Base-by-base conservation (phyloP, 2,888 invertebrate species). In the Ferrisia virgata region DNA sequence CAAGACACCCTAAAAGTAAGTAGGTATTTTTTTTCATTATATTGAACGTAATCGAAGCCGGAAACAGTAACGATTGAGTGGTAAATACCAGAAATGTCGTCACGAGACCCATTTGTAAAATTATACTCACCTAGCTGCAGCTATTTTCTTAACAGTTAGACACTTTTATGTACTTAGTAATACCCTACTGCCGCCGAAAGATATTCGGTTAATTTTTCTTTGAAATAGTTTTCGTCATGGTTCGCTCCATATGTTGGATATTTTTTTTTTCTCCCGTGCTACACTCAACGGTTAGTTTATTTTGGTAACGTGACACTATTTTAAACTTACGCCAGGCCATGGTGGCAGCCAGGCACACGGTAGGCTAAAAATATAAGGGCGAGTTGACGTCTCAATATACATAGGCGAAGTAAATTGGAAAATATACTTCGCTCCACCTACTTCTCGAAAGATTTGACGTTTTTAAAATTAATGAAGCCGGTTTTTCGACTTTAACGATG, bases 201-300 rank as follows among this genome's bases (percentile, higher is more conserved):
- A 72, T 47, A 47, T 47, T 72, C 72, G 72, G 72, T 72, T 72
- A 72, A 33, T 72, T 33, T 33, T 31, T 31, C 36, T 72, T 72
- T 33, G 33, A 72, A 72, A 72, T 22, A 25, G 33, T 72, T 69
- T 72, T 72, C 72, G 72, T 72, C 72, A 72, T 72, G 72, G n/a
- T 33, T 72, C 72, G 33, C 33, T 72, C 72, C 72, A 72, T 72
- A 28, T 72, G 72, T 72, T 72, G 13, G 33, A 13, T 72, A 72
- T 72, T 33, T 72, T 72, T 72, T 47, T 18, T 4, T 47, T 1
- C 8, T 47, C n/a, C 9, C 33, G 28, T 72, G 72, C 72, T 15
- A 72, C 72, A 33, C 58, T 64, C 72, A n/a, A 72, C 72, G 72
- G 72, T 72, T 72, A 33, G 72, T 72, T 72, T 72, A 72, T 72